Evolutionary conservation across 2,888 invertebrate species (phyloP).

Genomic region (Molorchus minor): DNA sequence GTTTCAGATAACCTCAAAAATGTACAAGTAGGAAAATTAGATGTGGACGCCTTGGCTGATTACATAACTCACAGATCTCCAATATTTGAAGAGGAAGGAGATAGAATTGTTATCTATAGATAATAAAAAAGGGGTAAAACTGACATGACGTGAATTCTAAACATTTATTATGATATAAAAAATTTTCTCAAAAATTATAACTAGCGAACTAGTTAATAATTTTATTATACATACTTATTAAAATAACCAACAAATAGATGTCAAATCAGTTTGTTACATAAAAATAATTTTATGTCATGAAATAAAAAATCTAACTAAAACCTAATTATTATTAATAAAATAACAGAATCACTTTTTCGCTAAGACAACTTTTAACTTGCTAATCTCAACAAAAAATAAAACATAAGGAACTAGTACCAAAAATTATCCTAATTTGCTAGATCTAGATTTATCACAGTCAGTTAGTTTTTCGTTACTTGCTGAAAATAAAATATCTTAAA

Average conservation of each 20-base stretch:
- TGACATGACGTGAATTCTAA: background rate
- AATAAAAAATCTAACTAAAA: too few species aligned
- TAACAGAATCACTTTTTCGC: too few species aligned
- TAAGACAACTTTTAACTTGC: too few species aligned
- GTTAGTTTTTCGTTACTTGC: background rate
- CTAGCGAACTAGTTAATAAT: too few species aligned
- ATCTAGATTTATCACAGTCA: background rate
- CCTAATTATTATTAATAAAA: too few species aligned
- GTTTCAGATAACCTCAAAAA: slow-evolving; percentile 65
- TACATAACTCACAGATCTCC: slow-evolving; percentile 65
- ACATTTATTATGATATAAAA: background rate
- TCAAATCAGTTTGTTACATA: too few species aligned
- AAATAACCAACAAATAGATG: too few species aligned
- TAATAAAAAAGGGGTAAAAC: background rate
- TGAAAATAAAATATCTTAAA: too few species aligned
- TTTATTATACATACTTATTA: too few species aligned
- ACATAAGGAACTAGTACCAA: background rate
- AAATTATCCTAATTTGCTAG: slow-evolving; percentile 2
- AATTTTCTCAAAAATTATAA: background rate
- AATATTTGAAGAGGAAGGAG: slow-evolving; percentile 66
- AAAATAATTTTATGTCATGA: too few species aligned
- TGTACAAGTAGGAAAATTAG: slow-evolving; percentile 62
- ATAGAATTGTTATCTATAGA: slow-evolving; percentile 59
- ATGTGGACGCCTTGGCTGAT: slow-evolving; percentile 66
- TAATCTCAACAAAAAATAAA: background rate